phyloP scores from a whole-genome alignment of 2,888 invertebrate genomes.

The Cacoxenus indagator region DNA sequence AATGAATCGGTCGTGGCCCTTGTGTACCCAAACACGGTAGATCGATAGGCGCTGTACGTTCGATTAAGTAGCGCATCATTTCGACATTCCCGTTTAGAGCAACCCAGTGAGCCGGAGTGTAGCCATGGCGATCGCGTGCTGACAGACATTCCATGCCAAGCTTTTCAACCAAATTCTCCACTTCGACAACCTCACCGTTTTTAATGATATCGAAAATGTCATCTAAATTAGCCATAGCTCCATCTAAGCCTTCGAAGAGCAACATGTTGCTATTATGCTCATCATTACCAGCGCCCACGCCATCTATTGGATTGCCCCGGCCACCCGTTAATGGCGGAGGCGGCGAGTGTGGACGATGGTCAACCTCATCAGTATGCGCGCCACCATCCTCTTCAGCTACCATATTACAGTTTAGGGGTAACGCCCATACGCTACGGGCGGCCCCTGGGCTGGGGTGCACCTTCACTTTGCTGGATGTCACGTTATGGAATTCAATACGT shows the following conservation, averaged over 20 bases:
- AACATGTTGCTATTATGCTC: conserved; percentile 70
- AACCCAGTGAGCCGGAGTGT: conserved; percentile 93
- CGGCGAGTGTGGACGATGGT: conserved; percentile 62
- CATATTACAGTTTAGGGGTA: conserved; percentile 85
- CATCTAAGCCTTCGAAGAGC: conserved; percentile 62
- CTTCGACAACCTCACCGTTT: conserved; percentile 85
- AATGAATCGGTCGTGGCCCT: conserved; percentile 91
- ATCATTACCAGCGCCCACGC: conserved; percentile 34
- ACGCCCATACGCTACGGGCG: conserved; percentile 90
- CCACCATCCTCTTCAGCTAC: conserved; percentile 78
- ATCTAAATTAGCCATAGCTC: conserved; percentile 71
- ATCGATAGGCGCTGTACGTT: conserved; percentile 86
- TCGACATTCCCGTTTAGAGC: conserved; percentile 89
- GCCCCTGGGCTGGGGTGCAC: conserved; percentile 90
- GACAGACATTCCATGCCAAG: conserved; percentile 83
- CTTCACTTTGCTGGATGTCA: conserved; percentile 72
- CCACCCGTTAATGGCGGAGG: conserved; percentile 41
- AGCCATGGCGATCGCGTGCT: conserved; percentile 90
- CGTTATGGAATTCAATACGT: conserved; percentile 67
- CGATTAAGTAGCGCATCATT: conserved; percentile 88
- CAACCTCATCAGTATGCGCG: conserved; percentile 70
- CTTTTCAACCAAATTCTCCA: conserved; percentile 87
- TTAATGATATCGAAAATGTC: conserved; percentile 89
- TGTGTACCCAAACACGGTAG: conserved; percentile 82
- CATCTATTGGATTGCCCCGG: neutral